A percentile compares a stretch with the other conserved stretches of the same genome.
phyloP scores from a whole-genome alignment of 1,140 invertebrate genomes.

The Cydia pomonella region DNA sequence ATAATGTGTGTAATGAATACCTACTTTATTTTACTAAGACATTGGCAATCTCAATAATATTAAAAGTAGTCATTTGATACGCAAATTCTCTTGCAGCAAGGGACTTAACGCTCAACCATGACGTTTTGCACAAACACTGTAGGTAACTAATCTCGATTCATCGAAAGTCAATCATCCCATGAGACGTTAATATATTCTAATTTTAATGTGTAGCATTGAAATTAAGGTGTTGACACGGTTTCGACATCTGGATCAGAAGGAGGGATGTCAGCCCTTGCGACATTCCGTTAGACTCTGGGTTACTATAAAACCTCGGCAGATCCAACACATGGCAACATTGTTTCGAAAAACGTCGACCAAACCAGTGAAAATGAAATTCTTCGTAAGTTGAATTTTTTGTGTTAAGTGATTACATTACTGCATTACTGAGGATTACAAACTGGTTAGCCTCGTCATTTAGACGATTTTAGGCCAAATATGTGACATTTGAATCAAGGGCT shows the following conservation, averaged over 20 bases:
- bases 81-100: not conserved
- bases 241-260: not conserved
- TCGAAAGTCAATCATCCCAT: not conserved
- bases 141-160: not conserved
- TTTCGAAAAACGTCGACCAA: not conserved
- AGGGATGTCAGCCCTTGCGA: conserved; percentile 1
- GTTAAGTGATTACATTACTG: not conserved
- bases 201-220: conserved; percentile 25
- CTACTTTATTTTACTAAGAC: not conserved
- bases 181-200: conserved; percentile 17
- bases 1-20: too few species aligned
- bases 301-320: not conserved
- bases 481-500: too few species aligned
- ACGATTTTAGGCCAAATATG: too few species aligned
- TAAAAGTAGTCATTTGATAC: not conserved
- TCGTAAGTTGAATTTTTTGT: conserved; percentile 38
- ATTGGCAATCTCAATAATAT: not conserved
- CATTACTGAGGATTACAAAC: too few species aligned
- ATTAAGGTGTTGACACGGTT: not conserved
- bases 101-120: not conserved
- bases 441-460: too few species aligned
- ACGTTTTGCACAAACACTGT: not conserved
- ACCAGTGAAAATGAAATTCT: conserved; percentile 39
- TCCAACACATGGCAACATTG: conserved; percentile 23
- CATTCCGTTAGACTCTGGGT: not conserved